These are phyloP conservation scores for Pemphredon lugubris DNA, from an alignment of 2,888 invertebrate genomes.

Conservation along the genomic window DNA sequence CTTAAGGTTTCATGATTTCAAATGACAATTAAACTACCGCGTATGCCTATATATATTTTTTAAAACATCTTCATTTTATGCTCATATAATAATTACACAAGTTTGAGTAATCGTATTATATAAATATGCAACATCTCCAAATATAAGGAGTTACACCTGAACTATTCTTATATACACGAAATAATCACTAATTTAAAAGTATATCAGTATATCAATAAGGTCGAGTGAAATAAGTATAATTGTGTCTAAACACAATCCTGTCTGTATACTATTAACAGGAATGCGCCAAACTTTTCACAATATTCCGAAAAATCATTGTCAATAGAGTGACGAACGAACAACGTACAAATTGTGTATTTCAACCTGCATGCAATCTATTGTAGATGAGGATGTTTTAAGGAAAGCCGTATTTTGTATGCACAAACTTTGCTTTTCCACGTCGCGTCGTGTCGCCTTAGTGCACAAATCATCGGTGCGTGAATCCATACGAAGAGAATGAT, in stretches of 20 bases:
- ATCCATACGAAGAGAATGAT: slow-evolving; percentile 43
- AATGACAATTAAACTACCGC: slow-evolving; percentile 37
- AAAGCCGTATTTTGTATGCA: neutral
- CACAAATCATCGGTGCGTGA: slow-evolving; percentile 44
- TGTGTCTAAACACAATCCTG: slow-evolving; percentile 49
- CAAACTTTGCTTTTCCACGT: slow-evolving; percentile 20
- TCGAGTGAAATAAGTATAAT: slow-evolving; percentile 44
- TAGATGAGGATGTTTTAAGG: slow-evolving; percentile 16
- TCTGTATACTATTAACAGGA: slow-evolving; percentile 37
- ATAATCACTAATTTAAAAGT: slow-evolving; percentile 61
- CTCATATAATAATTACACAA: slow-evolving; percentile 46
- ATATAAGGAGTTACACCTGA: slow-evolving; percentile 46
- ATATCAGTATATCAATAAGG: slow-evolving; percentile 45
- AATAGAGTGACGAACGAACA: slow-evolving; percentile 10
- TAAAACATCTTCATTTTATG: slow-evolving; percentile 41
- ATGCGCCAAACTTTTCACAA: slow-evolving; percentile 22
- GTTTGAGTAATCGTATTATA: slow-evolving; percentile 44
- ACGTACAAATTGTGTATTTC: slow-evolving; percentile 53
- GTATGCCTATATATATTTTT: too few relatives aligned
- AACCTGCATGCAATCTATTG: slow-evolving; percentile 25
- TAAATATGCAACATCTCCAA: slow-evolving; percentile 59
- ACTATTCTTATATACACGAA: slow-evolving; percentile 61
- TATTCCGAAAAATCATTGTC: too few relatives aligned
- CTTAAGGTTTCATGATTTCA: slow-evolving; percentile 16
- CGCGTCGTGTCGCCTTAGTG: too few relatives aligned